Evolutionary conservation across 2,797 vertebrate genomes (phyloP), one percentile per base, ranked within the genome.

Genomic region (Rhinatrema bivittatum): DNA sequence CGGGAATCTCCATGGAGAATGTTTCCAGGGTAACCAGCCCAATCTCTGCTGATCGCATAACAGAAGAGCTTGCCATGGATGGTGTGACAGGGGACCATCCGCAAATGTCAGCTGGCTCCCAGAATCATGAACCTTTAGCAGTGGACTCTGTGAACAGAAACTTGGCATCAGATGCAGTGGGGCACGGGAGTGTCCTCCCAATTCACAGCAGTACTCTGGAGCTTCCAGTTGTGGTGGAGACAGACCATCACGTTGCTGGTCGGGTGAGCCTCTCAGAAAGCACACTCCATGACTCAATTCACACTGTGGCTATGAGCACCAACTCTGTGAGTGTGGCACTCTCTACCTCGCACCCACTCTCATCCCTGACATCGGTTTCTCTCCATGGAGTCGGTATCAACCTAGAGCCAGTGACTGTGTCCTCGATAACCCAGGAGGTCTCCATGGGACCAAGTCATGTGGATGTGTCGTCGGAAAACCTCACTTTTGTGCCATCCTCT

Each of bases 11-110:
- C 16, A 86, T 99, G 72, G 72, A 90, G 39, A 94, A 87, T 2
- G 93, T 96, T 46, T 96, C 94, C 0, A 86, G 92, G 8, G 93
- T 95, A n/a, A 91, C 89, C 73, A 99, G 94, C 66, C 94, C 94
- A 17, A 92, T 97, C 70, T 91, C 93, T 6, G 84, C 89, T 0
- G 90, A 97, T 16, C 79, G 87, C 6, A 97, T 99, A 87, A 70
- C 90, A 3, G 94, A 96, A 42, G 93, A 97, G 49, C 78, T 87
- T 23, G 76, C 82, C 0, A 97, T 98, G 89, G 90, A 93, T 1
- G 83, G 90, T 1, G 95, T 95, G 2, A 79, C 86, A 0, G 81
- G 87, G 31, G 91, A 91, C 44, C 73, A 82, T 50, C 71, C 90
- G 6, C 91, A 91, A 47, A 86, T 89, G 40, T 67, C 83, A 0